Evolutionary conservation across 2,888 invertebrate species (phyloP), one percentile per base, ranked within the genome.

Genomic region (Galerucella pusilla): DNA sequence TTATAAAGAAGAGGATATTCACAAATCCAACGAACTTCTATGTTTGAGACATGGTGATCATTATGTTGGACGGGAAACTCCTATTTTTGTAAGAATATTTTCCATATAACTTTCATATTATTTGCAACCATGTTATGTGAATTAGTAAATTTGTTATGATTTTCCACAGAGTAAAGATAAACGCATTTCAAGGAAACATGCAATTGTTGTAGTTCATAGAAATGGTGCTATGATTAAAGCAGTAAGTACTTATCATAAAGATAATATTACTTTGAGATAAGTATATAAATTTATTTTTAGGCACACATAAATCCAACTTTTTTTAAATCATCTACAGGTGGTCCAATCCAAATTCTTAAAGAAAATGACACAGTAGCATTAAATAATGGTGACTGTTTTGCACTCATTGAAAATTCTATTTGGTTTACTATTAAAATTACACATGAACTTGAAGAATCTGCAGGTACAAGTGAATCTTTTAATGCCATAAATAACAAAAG

Each of bases 291-390:
- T 49, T 28, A 14, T 45, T 28, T 71, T 88, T 84, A 91, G 91
- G 83, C 89, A 45, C 90, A 91, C 80, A 84, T 86, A 80, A 91
- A 91, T 80, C 91, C 91, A 35, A 90, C 90, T 81, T 91, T 90
- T 82, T 89, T 87, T 70, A 82, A 81, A 84, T 82, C 79, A 84
- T 85, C 77, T 84, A 85, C 75, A 82, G 84, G 71, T 77, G 84
- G 80, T 72, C 74, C 79, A 11, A 83, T 85, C 10, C 82, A 87
- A 73, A 83, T 89, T 68, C 79, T 91, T 49, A 84, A 83, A 68
- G 85, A 87, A 79, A 85, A 88, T 75, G 80, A 83, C 28, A 80
- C 83, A 2, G 78, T 86, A 14, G 75, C 80, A n/a, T 82, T 91
- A 20, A 80, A 73, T 2, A 86, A 88, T 80, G 90, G 90, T 14